Evolutionary conservation across 2,797 vertebrate genomes (phyloP), one percentile per base, ranked within the genome.

Genomic region (Hafferia zeledoni): DNA sequence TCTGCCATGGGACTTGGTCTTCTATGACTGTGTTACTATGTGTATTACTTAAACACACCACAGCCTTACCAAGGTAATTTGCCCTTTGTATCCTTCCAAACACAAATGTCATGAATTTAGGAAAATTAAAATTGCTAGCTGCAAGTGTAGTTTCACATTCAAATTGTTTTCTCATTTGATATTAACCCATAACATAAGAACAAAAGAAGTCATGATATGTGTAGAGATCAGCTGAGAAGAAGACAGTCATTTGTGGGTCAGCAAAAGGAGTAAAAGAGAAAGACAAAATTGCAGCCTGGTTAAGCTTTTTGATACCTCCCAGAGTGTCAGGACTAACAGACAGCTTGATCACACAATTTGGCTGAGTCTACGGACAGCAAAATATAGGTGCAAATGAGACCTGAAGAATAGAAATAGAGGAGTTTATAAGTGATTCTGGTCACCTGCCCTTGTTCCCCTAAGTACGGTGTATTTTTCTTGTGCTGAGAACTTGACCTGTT

Each of bases 51-150:
- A 71, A 81, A 35, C 28, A 60, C 7, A 52, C 6, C 25, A 52
- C 22, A 87, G 23, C 9, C 6, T 37, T 57, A 15, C 23, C 23
- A 43, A 37, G 27, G 12, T 17, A 64, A 11, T 39, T 22, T 59
- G n/a, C 14, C n/a, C 20, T 64, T 56, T 33, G 24, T 46, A 64
- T 57, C 9, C 25, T 46, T 15, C 30, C 10, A 59, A 23, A 41
- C 4, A 53, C 3, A 15, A 47, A 7, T 13, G 15, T 13, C 0
- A 2, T 39, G 8, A 56, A n/a, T 61, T 57, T 20, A 69, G 19
- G 14, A 35, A 87, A 76, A 88, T 39, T 11, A 57, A 72, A 84
- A 43, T 39, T 33, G 7, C 17, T 50, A 61, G 18, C 24, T 72
- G 24, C 23, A 57, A 64, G 6, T 23, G 22, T 10, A 25, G 4